These are phyloP conservation scores for Hydractinia symbiolongicarpus DNA, from an alignment of 30 jellyfish, hydroid and myxozoan genomes.

Conservation along the genomic window DNA sequence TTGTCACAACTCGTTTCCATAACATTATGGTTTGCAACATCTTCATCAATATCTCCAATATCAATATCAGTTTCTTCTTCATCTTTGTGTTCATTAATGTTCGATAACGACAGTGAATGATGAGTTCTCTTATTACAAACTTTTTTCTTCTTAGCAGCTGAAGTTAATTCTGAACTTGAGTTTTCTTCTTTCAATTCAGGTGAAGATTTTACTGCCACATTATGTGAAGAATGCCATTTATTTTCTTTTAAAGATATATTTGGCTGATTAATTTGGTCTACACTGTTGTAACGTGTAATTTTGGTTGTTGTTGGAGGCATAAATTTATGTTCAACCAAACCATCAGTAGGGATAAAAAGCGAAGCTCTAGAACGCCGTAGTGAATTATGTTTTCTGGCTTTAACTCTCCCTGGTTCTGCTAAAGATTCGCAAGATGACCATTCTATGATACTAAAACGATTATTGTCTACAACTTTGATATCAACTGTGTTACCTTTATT, in stretches of 20 bases:
- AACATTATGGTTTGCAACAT: background rate
- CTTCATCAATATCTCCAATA: background rate
- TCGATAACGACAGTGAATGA: slow-evolving; percentile 5
- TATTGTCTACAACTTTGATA: background rate
- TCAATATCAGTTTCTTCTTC: slow-evolving; percentile 22
- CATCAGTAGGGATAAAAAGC: slow-evolving; percentile 53
- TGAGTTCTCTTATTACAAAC: background rate
- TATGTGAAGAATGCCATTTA: background rate
- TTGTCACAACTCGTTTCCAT: too few relatives aligned
- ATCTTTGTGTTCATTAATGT: slow-evolving; percentile 17
- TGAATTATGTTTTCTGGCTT: slow-evolving; percentile 37
- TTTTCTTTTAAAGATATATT: background rate
- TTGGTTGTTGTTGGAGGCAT: background rate
- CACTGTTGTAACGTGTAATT: slow-evolving; percentile 16
- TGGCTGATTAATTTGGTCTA: background rate
- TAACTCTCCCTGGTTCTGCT: background rate
- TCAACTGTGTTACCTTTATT: background rate
- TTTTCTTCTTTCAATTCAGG: background rate
- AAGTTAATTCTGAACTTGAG: background rate
- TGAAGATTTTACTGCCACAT: background rate
- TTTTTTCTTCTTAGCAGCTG: background rate
- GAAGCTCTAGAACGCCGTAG: slow-evolving; percentile 79
- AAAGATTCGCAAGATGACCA: slow-evolving; percentile 39
- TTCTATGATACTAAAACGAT: slow-evolving; percentile 11
- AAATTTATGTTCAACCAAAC: background rate